Conservation (phyloP, 2,888 invertebrate species). For the Corythucha ciliata region DNA sequence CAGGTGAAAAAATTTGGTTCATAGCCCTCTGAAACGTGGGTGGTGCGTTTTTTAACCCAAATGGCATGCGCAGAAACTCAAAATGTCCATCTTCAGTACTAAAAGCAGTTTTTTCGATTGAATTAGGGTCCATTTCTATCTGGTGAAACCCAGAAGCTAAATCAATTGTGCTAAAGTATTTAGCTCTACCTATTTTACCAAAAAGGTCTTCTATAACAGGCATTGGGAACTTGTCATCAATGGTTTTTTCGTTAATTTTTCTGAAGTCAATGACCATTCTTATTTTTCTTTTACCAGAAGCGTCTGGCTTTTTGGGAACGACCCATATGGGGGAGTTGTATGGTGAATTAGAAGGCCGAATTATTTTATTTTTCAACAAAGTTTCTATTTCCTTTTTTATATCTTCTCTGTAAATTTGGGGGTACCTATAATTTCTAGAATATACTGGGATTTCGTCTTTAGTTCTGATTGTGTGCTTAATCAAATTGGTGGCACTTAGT, state of each 20-base stretch:
- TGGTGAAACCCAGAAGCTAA: constrained; percentile 2
- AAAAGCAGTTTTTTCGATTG: background rate
- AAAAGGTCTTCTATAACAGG: constrained; percentile 9
- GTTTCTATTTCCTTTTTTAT: constrained; percentile 1
- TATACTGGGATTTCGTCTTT: background rate
- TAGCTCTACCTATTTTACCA: background rate
- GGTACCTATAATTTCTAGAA: constrained; percentile 3
- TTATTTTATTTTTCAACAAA: constrained; percentile 6
- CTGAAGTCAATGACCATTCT: background rate
- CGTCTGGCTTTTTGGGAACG: constrained; percentile 6
- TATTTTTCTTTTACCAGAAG: background rate
- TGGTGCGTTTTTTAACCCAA: background rate
- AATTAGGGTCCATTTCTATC: constrained; percentile 2
- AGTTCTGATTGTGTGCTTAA: background rate
- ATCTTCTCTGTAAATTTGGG: constrained; percentile 1
- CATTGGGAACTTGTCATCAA: constrained; percentile 2
- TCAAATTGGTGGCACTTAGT: background rate
- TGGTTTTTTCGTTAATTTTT: constrained; percentile 2
- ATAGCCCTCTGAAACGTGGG: constrained; percentile 1
- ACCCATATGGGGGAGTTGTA: constrained; percentile 1
- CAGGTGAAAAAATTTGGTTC: background rate
- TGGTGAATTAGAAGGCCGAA: background rate
- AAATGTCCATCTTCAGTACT: background rate
- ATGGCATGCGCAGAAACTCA: background rate
- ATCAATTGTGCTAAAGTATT: constrained; percentile 3